Base-by-base conservation (phyloP, 1,140 invertebrate genomes). In the Heliconius congener region DNA sequence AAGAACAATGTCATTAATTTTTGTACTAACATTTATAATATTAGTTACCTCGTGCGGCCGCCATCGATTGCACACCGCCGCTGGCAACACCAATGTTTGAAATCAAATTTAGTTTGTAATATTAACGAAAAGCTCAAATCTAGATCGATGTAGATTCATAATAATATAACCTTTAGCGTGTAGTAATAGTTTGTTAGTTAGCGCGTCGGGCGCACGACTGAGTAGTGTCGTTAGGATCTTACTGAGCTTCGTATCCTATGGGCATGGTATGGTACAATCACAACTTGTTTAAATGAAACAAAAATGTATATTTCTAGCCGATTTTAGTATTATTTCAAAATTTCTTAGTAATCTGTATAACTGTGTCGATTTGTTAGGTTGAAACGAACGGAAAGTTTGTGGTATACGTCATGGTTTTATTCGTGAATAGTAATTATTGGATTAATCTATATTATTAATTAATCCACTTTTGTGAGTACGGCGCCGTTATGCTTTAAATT, bases 1-100 rank as follows among this genome's bases (percentile, higher is more conserved):
- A 60, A 23, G n/a, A 66, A 30, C 60, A 27, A 23, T 66, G 60
- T 66, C 60, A 66, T 66, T 27, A 66, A 66, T 66, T 66, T 66
- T 66, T 66, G 50, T 66, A 66, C 23, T 27, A 30, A 27, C 60
- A 66, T 66, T 66, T 66, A 30, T 66, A 66, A 66, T 66, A 30
- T 66, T 66, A 66, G 27, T 30, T 30, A 66, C 27, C 60, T 5
- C 60, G 13, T 66, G 23, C 23, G 60, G 23, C 23, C 60, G 13
- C 13, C 9, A 30, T 66, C 11, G 11, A 30, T 30, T 23, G 55
- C n/a, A 52, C n/a, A 13, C 42, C 42, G 42, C 42, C 11, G 57
- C 57, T n/a, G 19, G 19, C 5, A 66, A 66, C 8, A 9, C 13
- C 9, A 30, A 57, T 19, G 50, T 52, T 52, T 19, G 8, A 52